phyloP scores from a whole-genome alignment of 1,140 invertebrate species.

The Apis mellifera region Amel_HAv3.1 CM009944.2:7960001-7960500 shows the following conservation, averaged over 20 bases:
- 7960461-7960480: slow-evolving; percentile 61
- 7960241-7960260: slow-evolving; percentile 12
- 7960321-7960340: no score
- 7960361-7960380: slow-evolving; percentile 30
- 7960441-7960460: slow-evolving; percentile 68
- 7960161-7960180: neutral
- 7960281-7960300: neutral
- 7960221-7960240: slow-evolving; percentile 11
- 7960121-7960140: no score
- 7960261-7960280: slow-evolving; percentile 38
- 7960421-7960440: slow-evolving; percentile 61
- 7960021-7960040: no score
- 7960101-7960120: neutral
- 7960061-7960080: no score
- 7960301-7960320: neutral
- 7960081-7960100: no score
- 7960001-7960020: no score
- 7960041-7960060: no score
- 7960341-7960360: slow-evolving; percentile 56
- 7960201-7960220: slow-evolving; percentile 21
- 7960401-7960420: slow-evolving; percentile 69
- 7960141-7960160: neutral
- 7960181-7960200: slow-evolving; percentile 23
- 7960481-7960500: slow-evolving; percentile 7
- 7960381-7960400: slow-evolving; percentile 60